A percentile compares a stretch with the other conserved stretches of the same genome.
Evolutionary conservation across 2,113 vertebrate species (phyloP).

Genomic region (Cebus imitator): DNA sequence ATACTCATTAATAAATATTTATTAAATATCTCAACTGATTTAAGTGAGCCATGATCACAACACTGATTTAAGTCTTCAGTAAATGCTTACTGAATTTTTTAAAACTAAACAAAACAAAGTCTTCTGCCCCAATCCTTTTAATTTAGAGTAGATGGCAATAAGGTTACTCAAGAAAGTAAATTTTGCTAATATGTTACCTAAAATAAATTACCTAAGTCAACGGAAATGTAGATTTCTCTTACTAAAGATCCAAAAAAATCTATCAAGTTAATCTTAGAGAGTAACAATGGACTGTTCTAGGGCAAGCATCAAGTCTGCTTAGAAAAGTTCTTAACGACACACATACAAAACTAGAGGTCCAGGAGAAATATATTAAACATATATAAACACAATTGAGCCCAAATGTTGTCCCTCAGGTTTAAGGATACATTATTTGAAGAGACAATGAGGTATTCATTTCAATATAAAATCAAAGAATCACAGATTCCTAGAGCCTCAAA

Average conservation of each 20-base stretch:
- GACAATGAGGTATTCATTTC: background rate
- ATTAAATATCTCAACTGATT: constrained; percentile 39
- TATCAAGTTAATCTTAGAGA: constrained; percentile 37
- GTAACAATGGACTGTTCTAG: background rate
- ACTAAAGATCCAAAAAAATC: background rate
- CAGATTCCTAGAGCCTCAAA: background rate
- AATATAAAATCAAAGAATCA: constrained; percentile 8
- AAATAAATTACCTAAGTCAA: constrained; percentile 43
- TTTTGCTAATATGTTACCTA: constrained; percentile 24
- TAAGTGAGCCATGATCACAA: background rate
- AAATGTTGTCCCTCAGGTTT: background rate
- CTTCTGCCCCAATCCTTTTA: background rate
- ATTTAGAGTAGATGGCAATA: background rate
- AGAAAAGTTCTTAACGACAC: background rate
- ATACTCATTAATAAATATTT: background rate
- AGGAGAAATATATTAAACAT: background rate
- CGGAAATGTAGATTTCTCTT: constrained; percentile 21
- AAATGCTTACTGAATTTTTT: constrained; percentile 30
- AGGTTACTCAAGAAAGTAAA: constrained; percentile 27
- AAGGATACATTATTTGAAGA: background rate
- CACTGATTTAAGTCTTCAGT: constrained; percentile 12
- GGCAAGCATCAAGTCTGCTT: constrained; percentile 10
- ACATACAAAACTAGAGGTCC: background rate
- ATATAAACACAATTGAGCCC: background rate
- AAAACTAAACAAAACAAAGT: background rate